Base-by-base conservation (phyloP, 1,140 invertebrate species). In the Atopsyche davidsoni region DNA sequence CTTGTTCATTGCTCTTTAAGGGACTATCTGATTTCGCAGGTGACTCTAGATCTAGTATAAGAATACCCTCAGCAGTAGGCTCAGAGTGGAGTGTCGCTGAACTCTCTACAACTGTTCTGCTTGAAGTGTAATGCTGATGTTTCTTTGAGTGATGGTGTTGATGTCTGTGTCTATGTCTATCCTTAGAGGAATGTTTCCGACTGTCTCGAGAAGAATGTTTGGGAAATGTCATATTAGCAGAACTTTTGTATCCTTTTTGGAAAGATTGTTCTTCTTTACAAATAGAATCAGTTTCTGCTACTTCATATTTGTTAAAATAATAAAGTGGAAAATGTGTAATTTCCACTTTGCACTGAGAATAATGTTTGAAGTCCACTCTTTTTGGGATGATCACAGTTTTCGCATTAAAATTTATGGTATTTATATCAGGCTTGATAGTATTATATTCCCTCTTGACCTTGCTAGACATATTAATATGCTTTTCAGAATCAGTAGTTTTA, bases 201-300 rank as follows among this genome's bases (percentile, higher is more conserved):
- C n/a, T n/a, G n/a, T 45, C 43, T 35, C 14, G 43, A 13, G 10
- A 1, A 21, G 2, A 19, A 34, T 34, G 7, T 13, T 21, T 34
- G 34, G 34, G 34, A 45, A 45, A 45, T 34, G 34, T 45, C 24
- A n/a, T 45, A 21, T 45, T 35, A 23, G 31, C 9, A 4, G 11
- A 9, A 31, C 19, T 7, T 1, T 2, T 7, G 22, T 28, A 11
- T 9, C 9, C 17, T 17, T 10, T 13, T 17, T 43, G 28, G 10
- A 43, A n/a, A 34, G 3, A 34, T 3, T 34, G 2, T 3, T 16
- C 16, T 34, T 34, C 4, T 4, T 34, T 11, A 16, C n/a, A 3
- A 16, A 34, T 34, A 13, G n/a, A 11, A 34, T 34, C 2, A 34
- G 32, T 13, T 34, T 34, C 11, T 34, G n/a, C n/a, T 34, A 11